phyloP scores from a whole-genome alignment of 2,888 invertebrate species.

The Ypsolopha scabrella region DNA sequence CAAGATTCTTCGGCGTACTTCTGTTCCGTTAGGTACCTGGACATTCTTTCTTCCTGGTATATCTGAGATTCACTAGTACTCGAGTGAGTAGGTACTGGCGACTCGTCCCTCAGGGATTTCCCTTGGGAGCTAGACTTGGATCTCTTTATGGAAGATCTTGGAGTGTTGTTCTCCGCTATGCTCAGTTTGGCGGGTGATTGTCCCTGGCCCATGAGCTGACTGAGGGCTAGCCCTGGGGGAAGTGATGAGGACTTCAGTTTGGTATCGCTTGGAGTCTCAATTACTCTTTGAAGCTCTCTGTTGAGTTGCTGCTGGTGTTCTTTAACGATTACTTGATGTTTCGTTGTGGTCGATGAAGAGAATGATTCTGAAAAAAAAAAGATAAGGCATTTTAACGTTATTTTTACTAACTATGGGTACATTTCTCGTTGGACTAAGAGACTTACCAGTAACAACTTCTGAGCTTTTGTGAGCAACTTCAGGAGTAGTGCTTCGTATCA shows the following conservation, averaged over 20 bases:
- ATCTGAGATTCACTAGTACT: slow-evolving; percentile 23
- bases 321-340: slow-evolving; percentile 49
- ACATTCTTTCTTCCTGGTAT: slow-evolving; percentile 42
- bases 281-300: slow-evolving; percentile 47
- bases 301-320: slow-evolving; percentile 50
- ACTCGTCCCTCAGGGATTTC: slow-evolving; percentile 41
- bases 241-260: slow-evolving; percentile 75
- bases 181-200: slow-evolving; percentile 59
- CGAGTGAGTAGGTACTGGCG: slow-evolving; percentile 23
- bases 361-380: slow-evolving; percentile 51
- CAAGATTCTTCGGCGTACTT: slow-evolving; percentile 58
- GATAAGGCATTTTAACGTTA: neutral
- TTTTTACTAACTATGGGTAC: neutral
- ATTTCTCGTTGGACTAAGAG: neutral
- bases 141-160: slow-evolving; percentile 57
- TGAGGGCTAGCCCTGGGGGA: slow-evolving; percentile 71
- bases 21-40: slow-evolving; percentile 43
- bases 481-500: slow-evolving; percentile 73
- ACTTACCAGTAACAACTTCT: slow-evolving; percentile 63
- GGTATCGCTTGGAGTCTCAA: slow-evolving; percentile 49
- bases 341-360: slow-evolving; percentile 64
- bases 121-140: slow-evolving; percentile 65
- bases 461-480: slow-evolving; percentile 60
- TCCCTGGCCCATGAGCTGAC: slow-evolving; percentile 53
- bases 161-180: slow-evolving; percentile 52